Evolutionary conservation across 2,888 invertebrate species (phyloP).

Genomic region (Gymnocheta viridis): DNA sequence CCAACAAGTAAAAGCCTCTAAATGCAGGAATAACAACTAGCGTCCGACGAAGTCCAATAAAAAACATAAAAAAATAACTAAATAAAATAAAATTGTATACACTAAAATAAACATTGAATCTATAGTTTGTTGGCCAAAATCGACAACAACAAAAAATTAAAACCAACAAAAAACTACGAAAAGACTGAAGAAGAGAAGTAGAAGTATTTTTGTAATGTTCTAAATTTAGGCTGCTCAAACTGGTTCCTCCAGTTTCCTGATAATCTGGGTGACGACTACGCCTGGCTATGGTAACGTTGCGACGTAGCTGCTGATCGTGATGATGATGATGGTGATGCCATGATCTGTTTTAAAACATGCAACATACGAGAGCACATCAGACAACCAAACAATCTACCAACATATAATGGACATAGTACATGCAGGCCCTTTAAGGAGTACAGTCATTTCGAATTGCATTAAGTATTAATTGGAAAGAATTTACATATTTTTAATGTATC

Average conservation of each 20-base stretch:
- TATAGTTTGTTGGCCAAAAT: constrained; percentile 67
- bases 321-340: constrained; percentile 52
- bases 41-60: constrained; percentile 1
- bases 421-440: neutral
- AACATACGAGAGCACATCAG: constrained; percentile 48
- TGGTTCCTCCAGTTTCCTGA: constrained; percentile 81
- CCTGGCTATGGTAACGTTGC: constrained; percentile 43
- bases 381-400: constrained; percentile 20
- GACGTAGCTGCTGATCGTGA: constrained; percentile 39
- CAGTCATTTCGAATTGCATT: neutral
- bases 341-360: constrained; percentile 68
- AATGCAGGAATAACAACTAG: constrained; percentile 56
- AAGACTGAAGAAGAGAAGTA: constrained; percentile 68
- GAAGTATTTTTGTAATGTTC: constrained; percentile 72
- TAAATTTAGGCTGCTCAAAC: constrained; percentile 80
- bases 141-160: constrained; percentile 50
- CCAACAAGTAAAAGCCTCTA: constrained; percentile 33
- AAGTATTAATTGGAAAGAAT: no score
- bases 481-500: no score
- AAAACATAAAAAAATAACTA: neutral
- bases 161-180: constrained; percentile 39
- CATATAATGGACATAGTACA: constrained; percentile 13
- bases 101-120: constrained; percentile 69
- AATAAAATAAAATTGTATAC: constrained; percentile 55
- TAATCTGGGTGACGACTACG: constrained; percentile 80